Evolutionary conservation across 2,113 vertebrate genomes (phyloP).

Genomic region (Okapia johnstoni): DNA sequence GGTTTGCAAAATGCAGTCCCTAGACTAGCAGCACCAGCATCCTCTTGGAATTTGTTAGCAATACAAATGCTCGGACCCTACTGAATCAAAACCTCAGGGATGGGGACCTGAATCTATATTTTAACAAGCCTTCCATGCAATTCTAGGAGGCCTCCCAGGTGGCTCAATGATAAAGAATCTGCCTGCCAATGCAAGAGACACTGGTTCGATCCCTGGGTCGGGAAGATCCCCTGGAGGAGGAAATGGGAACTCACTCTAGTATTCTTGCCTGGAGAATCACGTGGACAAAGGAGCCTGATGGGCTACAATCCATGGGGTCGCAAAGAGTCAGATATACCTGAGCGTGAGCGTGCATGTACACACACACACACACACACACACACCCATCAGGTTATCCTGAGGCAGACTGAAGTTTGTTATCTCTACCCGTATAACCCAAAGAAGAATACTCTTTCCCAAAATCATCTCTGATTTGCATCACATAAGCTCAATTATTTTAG

Average conservation of each 20-base stretch:
- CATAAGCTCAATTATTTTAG: neutral
- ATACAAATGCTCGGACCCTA: neutral
- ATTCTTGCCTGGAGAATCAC: neutral
- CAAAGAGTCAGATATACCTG: neutral
- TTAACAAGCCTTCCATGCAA: neutral
- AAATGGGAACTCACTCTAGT: neutral
- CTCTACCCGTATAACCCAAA: neutral
- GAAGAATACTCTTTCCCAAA: neutral
- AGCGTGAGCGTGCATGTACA: accelerated
- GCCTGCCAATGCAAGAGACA: neutral
- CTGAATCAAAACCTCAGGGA: neutral
- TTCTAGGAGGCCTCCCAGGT: neutral
- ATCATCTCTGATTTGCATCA: neutral
- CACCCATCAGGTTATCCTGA: neutral
- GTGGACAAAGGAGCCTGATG: neutral
- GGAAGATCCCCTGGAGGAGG: neutral
- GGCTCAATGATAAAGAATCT: neutral
- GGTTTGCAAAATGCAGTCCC: neutral
- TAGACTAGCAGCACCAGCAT: neutral
- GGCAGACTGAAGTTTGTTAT: neutral
- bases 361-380: neutral
- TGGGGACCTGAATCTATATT: neutral
- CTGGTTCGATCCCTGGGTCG: neutral
- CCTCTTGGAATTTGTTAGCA: neutral
- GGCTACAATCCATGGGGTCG: neutral